Evolutionary conservation across 2,113 vertebrate species (phyloP), one percentile per base, ranked within the genome.

Genomic region (Tauraco erythrolophus): DNA sequence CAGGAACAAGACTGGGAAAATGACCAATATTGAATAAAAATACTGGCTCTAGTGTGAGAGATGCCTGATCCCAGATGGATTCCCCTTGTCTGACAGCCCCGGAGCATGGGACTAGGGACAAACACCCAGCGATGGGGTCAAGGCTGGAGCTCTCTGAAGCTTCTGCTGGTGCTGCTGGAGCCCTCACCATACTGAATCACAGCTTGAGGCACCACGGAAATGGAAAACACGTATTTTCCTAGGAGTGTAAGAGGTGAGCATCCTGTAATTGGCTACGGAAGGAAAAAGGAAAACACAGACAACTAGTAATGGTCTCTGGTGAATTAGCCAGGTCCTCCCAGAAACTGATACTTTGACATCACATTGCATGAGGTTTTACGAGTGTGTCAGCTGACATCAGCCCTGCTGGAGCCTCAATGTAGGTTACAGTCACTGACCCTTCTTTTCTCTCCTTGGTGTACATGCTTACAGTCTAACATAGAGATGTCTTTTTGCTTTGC

Each of bases 111-210:
- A 5, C 19, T 22, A 56, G 51, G 16, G 24, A 31, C 27, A 45
- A 58, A 28, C 17, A 51, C 4, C 5, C 11, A 31, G 22, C 19
- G 18, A 27, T 0, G 4, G 21, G 45, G 9, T 10, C 11, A n/a
- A 0, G 2, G 7, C 19, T 61, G 57, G 18, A 39, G 33, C 19
- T 82, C n/a, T 50, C 58, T 8, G 4, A 45, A 45, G 46, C 9
- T 25, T 0, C 65, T 69, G 12, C 2, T 0, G 8, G 16, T 69
- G 23, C 19, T 84, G n/a, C 41, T 75, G 68, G 4, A 68, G 48
- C 53, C 19, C 27, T 54, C 14, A 15, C 7, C 0, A 0, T 35
- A 21, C 3, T 23, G 45, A 48, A 22, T 17, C 14, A 14, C 3
- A n/a, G 66, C n/a, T 92, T 5, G 4, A 60, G 53, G 35, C 12